phyloP scores from a whole-genome alignment of 2,113 vertebrate species.

The Chaenocephalus aceratus region DNA sequence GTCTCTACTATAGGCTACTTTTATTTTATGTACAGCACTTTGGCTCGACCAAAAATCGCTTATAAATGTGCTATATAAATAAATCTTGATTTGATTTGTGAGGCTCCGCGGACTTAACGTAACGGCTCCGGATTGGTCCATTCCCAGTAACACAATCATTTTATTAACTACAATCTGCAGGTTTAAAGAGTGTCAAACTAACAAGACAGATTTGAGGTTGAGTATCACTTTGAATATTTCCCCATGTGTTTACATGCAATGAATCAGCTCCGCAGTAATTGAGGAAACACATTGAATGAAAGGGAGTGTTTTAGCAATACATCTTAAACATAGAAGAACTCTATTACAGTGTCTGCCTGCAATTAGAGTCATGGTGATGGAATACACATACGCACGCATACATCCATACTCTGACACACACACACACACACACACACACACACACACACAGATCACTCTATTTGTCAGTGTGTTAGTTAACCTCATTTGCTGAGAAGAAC shows the following conservation, averaged over 20 bases:
- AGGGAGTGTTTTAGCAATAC: conserved; percentile 12
- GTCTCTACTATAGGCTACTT: too few species aligned
- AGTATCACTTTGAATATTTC: neutral
- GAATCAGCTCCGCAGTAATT: conserved; percentile 30
- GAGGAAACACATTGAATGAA: conserved; percentile 27
- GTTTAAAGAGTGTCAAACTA: too few species aligned
- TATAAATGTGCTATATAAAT: too few species aligned
- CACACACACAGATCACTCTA: conserved; percentile 19
- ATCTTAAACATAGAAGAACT: conserved; percentile 42
- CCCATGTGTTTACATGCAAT: conserved; percentile 14
- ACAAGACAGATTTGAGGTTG: neutral
- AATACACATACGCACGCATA: neutral
- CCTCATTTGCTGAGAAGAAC: conserved; percentile 44
- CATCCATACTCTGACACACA: neutral
- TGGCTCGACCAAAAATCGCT: too few species aligned
- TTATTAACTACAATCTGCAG: too few species aligned
- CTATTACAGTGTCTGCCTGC: conserved; percentile 40
- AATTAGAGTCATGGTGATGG: conserved; percentile 52
- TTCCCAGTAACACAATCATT: too few species aligned
- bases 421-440: neutral
- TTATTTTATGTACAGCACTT: too few species aligned
- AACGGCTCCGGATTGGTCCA: too few species aligned
- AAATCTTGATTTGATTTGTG: too few species aligned
- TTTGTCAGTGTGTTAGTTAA: conserved; percentile 39
- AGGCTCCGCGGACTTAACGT: too few species aligned